These are phyloP conservation scores for Falco rusticolus DNA, from an alignment of 2,797 vertebrate species.

Conservation along the genomic window DNA sequence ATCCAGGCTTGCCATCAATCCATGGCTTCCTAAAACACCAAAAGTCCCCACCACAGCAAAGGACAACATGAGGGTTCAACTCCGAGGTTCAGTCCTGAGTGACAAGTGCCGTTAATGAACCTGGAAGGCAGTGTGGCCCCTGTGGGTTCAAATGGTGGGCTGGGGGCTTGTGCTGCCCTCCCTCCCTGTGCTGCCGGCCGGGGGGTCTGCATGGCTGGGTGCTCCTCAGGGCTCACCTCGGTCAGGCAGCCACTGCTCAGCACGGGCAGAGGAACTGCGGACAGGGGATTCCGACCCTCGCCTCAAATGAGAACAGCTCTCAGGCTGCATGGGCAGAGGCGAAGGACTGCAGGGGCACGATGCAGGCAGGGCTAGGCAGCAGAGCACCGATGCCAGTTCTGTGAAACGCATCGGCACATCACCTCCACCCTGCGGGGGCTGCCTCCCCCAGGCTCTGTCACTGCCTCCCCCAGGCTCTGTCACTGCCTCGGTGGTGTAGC, in stretches of 20 bases:
- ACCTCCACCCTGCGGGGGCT: background rate
- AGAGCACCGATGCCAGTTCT: background rate
- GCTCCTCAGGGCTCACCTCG: background rate
- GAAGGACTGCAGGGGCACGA: background rate
- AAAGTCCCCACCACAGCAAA: fast-evolving
- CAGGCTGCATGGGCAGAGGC: background rate
- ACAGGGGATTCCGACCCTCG: fast-evolving
- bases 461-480: background rate
- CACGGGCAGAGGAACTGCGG: fast-evolving
- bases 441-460: background rate
- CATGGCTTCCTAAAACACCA: background rate
- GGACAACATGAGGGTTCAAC: background rate
- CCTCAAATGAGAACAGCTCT: background rate
- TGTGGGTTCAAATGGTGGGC: fast-evolving
- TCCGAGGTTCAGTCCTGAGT: background rate
- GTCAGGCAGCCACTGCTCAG: background rate
- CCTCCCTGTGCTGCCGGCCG: fast-evolving
- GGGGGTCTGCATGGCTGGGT: background rate
- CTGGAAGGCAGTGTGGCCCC: background rate
- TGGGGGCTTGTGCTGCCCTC: background rate
- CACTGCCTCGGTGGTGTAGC: background rate
- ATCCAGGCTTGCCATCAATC: background rate
- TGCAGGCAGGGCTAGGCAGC: background rate
- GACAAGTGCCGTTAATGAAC: background rate
- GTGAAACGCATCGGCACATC: background rate